Base-by-base conservation (phyloP, 2,888 invertebrate genomes). In the Tuberolachnus salignus region DNA sequence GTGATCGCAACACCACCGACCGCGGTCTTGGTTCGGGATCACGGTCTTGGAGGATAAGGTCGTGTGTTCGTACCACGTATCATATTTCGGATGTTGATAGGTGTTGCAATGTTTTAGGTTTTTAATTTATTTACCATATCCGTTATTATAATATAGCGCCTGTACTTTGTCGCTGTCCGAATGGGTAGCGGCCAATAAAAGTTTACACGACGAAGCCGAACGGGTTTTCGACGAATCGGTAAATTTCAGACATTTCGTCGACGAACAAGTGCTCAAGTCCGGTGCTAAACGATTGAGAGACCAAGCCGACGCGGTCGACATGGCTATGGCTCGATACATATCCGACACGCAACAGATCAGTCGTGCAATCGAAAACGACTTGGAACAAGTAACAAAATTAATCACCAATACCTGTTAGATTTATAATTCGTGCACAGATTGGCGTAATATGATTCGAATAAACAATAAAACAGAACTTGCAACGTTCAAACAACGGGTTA, bases 261-360 rank as follows among this genome's bases (percentile, higher is more conserved):
- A 78, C n/a, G 69, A 78, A 34, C 34, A 34, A 3, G 49, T 61
- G 9, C 49, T 78, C 6, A 51, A 69, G 14, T 21, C 59, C n/a
- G 59, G 46, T 13, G 49, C 78, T 13, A 59, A 67, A 1, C 26
- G 13, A 42, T 59, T 78, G n/a, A 78, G 78, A 26, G 44, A 21
- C 16, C 95, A 95, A 87, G 94, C 94, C 0, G 94, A 94, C 84
- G 87, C 87, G 59, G 94, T 95, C 0, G 94, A 96, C 83, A 88
- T 90, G 80, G 91, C 92, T 0, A 86, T 96, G 82, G 89, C 91
- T 0, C 89, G 91, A 83, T 90, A 93, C 53, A 90, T 94, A 34
- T 90, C 91, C 34, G 91, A 94, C 82, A 91, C 92, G 8, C 91
- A 93, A 83, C 92, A 82, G 57, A 81, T 82, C 49, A 67, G 82